These are phyloP conservation scores for Zeugodacus cucurbitae DNA, from an alignment of 1,140 invertebrate genomes.

Conservation along the genomic window DNA sequence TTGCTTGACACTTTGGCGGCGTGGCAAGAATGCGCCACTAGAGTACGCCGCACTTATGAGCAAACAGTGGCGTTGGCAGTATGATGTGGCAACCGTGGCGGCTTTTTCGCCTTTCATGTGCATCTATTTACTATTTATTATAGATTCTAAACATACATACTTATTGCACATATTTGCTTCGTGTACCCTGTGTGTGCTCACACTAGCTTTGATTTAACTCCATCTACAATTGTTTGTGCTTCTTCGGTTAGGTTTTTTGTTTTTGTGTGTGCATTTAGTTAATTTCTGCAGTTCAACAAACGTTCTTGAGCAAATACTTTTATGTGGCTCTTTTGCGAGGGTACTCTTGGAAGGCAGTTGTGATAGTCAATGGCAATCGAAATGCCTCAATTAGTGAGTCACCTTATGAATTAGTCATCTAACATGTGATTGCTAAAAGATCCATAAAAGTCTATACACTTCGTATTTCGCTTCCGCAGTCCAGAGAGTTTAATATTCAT, in stretches of 20 bases:
- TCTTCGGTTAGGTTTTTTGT: background rate
- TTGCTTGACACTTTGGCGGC: constrained; percentile 8
- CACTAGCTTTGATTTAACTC: background rate
- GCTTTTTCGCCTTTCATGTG: constrained; percentile 14
- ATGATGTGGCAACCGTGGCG: constrained; percentile 12
- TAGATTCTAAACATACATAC: background rate
- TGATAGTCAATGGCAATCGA: too few species aligned
- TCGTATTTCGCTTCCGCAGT: too few species aligned
- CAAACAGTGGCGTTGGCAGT: constrained; percentile 18
- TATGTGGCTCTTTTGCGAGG: too few species aligned
- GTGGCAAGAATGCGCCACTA: constrained; percentile 16
- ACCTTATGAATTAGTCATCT: too few species aligned
- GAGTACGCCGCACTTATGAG: background rate
- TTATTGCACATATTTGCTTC: background rate
- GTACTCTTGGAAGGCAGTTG: too few species aligned
- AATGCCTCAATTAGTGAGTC: too few species aligned
- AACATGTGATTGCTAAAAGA: too few species aligned
- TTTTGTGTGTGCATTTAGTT: background rate
- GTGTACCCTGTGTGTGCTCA: background rate
- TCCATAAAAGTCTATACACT: too few species aligned
- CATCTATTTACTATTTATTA: constrained; percentile 33
- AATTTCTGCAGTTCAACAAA: background rate
- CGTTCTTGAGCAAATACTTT: background rate
- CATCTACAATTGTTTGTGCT: background rate
- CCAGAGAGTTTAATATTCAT: too few species aligned